A percentile compares a stretch with the other conserved stretches of the same genome.
phyloP scores from a whole-genome alignment of 2,113 vertebrate species.

The Osmerus eperlanus region DNA sequence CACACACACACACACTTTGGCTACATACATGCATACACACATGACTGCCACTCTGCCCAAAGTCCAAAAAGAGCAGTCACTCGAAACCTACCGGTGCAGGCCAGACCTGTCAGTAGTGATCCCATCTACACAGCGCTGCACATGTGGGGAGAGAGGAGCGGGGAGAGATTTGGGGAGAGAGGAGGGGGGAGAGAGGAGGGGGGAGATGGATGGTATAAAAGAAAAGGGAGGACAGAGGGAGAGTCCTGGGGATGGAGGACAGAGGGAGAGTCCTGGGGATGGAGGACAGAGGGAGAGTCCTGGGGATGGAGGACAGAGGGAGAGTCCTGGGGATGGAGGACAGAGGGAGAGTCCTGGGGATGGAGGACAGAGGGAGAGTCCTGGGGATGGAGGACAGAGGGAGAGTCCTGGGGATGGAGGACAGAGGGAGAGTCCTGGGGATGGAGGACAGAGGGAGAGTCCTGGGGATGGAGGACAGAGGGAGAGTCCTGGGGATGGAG shows the following conservation, averaged over 20 bases:
- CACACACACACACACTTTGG: constrained; percentile 13
- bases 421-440: too few species aligned
- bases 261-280: too few species aligned
- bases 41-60: constrained; percentile 49
- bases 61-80: constrained; percentile 95
- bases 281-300: too few species aligned
- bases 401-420: too few species aligned
- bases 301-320: neutral
- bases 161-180: constrained; percentile 32
- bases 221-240: neutral
- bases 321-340: too few species aligned
- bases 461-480: too few species aligned
- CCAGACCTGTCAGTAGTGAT: constrained; percentile 63
- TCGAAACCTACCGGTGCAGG: constrained; percentile 76
- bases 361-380: too few species aligned
- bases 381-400: too few species aligned
- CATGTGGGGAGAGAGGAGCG: constrained; percentile 33
- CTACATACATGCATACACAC: constrained; percentile 19
- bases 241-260: neutral
- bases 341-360: too few species aligned
- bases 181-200: neutral
- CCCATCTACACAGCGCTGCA: constrained; percentile 39
- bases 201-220: neutral
- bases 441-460: too few species aligned
- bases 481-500: too few species aligned